Base-by-base conservation (phyloP, 2,888 invertebrate species). In the Tachina lurida region DNA sequence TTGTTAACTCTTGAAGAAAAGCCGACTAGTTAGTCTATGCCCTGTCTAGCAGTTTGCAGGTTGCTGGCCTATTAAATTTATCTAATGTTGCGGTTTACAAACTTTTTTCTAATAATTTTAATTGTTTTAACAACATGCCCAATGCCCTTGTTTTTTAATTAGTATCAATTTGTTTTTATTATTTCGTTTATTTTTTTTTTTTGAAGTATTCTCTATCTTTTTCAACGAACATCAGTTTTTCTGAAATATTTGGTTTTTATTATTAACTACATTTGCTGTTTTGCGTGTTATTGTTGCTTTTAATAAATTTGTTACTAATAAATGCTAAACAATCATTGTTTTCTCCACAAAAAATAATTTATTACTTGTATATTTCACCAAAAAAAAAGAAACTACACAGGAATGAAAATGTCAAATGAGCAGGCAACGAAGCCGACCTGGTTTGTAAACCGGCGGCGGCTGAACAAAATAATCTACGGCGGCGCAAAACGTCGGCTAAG, bases 371-470 rank as follows among this genome's bases (percentile, higher is more conserved):
- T 54, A 15, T 43, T 73, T 10, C 10, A 22, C 49, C 1, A 3
- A 31, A 31, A 39, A 81, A 54, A 65, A 71, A 65, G 45, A 65
- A 71, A 65, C 39, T 56, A 60, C 9, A 17, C 54, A 0, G 68
- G 10, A 31, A 7, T 47, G 22, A 67, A 83, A 68, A 78, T 78
- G 77, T 78, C 83, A 83, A 78, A 83, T 54, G 52, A n/a, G n/a
- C n/a, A n/a, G n/a, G n/a, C n/a, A n/a, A n/a, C n/a, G n/a, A n/a
- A n/a, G n/a, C n/a, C n/a, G n/a, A n/a, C n/a, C n/a, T n/a, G n/a
- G n/a, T n/a, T n/a, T n/a, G n/a, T n/a, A n/a, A n/a, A n/a, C n/a
- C n/a, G n/a, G n/a, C n/a, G n/a, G n/a, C n/a, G n/a, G n/a, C n/a
- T n/a, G n/a, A n/a, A n/a, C n/a, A n/a, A n/a, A n/a, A n/a, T n/a